Percentiles rank a stretch among this genome's conserved stretches.
Evolutionary conservation across 2,113 vertebrate genomes (phyloP).

Genomic region (Hydrochoerus hydrochaeris): DNA sequence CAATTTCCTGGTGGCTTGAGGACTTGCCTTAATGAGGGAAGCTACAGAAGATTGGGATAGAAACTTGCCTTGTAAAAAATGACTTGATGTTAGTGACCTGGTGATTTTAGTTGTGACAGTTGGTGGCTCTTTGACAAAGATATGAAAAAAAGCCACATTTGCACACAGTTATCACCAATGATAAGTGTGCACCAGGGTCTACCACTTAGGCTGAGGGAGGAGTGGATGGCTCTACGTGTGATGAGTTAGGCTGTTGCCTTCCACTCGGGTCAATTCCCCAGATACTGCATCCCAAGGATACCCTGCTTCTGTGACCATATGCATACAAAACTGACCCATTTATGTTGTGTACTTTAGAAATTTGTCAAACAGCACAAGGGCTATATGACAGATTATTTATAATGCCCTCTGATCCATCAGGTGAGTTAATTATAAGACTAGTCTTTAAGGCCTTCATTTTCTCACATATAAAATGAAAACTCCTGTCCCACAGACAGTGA

Average conservation of each 20-base stretch:
- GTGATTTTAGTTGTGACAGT: neutral
- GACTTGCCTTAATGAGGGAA: neutral
- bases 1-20: neutral
- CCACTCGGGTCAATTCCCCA: neutral
- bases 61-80: neutral
- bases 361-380: neutral
- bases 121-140: neutral
- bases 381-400: neutral
- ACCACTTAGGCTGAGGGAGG: neutral
- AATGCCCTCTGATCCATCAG: neutral
- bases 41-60: neutral
- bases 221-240: neutral
- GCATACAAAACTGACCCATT: neutral
- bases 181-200: neutral
- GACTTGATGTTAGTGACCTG: neutral
- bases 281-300: neutral
- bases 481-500: neutral
- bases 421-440: neutral
- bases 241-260: neutral
- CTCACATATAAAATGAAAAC: neutral
- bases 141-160: neutral
- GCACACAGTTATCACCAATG: neutral
- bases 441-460: neutral
- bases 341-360: neutral
- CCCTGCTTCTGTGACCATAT: neutral